Conservation (phyloP, 1,140 invertebrate species). For the Heliconius hermathena region DNA sequence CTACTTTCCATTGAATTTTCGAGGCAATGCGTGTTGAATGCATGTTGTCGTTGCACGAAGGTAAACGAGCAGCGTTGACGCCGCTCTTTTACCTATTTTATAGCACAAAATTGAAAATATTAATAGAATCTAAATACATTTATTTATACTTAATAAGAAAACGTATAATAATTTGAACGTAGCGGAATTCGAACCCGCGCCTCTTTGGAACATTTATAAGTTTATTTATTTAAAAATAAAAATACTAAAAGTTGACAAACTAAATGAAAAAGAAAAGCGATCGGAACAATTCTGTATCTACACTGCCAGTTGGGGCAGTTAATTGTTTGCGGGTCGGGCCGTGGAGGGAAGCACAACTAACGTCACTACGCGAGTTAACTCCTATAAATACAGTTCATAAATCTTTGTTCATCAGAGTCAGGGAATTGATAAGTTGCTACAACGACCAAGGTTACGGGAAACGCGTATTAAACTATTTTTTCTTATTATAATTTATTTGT, state of each 20-base stretch:
- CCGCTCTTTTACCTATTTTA: not conserved
- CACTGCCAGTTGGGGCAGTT: constrained; percentile 49
- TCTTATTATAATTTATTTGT: not conserved
- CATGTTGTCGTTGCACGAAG: too few species aligned
- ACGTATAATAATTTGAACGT: too few species aligned
- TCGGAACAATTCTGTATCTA: constrained; percentile 35
- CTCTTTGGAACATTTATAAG: too few species aligned
- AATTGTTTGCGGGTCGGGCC: constrained; percentile 59
- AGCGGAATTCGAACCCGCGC: too few species aligned
- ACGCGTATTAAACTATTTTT: too few species aligned
- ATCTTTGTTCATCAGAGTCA: not conserved
- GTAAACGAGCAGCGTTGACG: too few species aligned
- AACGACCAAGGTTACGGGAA: too few species aligned
- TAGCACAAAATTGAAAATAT: not conserved
- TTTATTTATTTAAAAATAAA: constrained; percentile 22
- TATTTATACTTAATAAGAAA: too few species aligned
- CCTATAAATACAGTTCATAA: constrained; percentile 1
- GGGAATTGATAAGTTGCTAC: not conserved
- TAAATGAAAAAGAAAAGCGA: constrained; percentile 38
- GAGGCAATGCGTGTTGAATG: too few species aligned
- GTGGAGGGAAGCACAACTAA: constrained; percentile 13
- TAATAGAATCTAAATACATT: not conserved
- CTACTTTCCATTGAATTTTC: too few species aligned
- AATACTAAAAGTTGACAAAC: constrained; percentile 34
- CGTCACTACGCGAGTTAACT: constrained; percentile 15